Evolutionary conservation across 2,888 invertebrate genomes (phyloP), one percentile per base, ranked within the genome.

Genomic region (Neoaliturus tenellus): DNA sequence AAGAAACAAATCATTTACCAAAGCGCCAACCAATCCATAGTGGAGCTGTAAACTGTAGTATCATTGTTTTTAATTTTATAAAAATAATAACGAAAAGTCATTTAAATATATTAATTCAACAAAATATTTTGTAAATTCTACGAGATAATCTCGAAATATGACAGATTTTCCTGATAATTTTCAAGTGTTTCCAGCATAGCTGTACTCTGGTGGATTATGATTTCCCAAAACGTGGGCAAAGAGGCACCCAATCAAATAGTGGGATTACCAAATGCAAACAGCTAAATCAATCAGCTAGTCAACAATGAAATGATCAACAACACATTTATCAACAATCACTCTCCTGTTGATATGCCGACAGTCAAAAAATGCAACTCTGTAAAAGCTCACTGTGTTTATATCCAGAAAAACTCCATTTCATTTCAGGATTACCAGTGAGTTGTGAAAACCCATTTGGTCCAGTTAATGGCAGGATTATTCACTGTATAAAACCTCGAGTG

Each of bases 251-350:
- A 75, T 75, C 73, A 75, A n/a, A 75, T 44, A 5, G 23, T 6
- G 28, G 39, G 39, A 75, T 75, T 62, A 62, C 25, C 44, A n/a
- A 44, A 39, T 25, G 44, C 28, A 75, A 75, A 75, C 73, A 75
- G 69, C 14, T 75, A 75, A 41, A 75, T 39, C 73, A 75, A 75
- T 75, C 73, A 75, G 28, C 73, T 39, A 28, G 41, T 44, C 73
- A 44, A 75, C 73, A 44, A 10, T 28, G 73, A 28, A 75, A 75
- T 75, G 73, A 44, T 75, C 73, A 75, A 75, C 73, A 75, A 28
- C 28, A 31, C 31, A 28, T 51, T 51, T 23, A 51, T 51, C 62
- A 62, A 62, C 51, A 51, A 51, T 51, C 51, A 51, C 51, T 23
- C 62, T 28, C 51, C 1, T 51, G 51, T 20, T 14, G 12, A 23